Conservation (phyloP, 2,888 invertebrate genomes). For the Ametastegia equiseti region DNA sequence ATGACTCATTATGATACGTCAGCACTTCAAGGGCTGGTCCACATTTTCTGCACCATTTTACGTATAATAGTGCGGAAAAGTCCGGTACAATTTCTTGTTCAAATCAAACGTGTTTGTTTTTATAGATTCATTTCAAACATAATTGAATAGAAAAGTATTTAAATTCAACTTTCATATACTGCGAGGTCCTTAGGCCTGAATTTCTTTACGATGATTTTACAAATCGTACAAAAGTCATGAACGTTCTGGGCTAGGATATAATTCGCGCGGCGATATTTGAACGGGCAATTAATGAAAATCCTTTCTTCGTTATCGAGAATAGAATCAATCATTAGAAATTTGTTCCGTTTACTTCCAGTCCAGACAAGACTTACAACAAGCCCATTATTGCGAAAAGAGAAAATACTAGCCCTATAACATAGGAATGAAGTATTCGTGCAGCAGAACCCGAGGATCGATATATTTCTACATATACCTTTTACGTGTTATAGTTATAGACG, state of each 20-base stretch:
- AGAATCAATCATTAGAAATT: not conserved
- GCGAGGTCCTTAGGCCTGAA: not conserved
- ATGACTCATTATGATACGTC: too few species aligned
- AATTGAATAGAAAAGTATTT: not conserved
- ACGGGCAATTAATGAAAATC: not conserved
- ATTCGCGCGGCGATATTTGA: not conserved
- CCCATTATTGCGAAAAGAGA: not conserved
- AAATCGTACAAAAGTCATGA: not conserved
- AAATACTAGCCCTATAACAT: not conserved
- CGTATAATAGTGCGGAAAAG: too few species aligned
- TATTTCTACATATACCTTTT: conserved; percentile 18
- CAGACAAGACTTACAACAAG: not conserved
- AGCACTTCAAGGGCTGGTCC: too few species aligned
- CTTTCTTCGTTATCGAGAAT: not conserved
- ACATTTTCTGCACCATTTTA: too few species aligned
- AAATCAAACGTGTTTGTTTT: too few species aligned
- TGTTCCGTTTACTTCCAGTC: not conserved
- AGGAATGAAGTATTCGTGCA: not conserved
- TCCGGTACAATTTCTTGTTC: too few species aligned
- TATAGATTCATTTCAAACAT: too few species aligned
- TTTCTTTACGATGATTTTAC: not conserved
- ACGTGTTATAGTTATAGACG: too few species aligned
- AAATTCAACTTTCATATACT: not conserved
- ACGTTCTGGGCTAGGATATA: not conserved
- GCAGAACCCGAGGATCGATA: conserved; percentile 7